phyloP scores from a whole-genome alignment of 2,888 invertebrate species.

The Troides oblongomaculatus region DNA sequence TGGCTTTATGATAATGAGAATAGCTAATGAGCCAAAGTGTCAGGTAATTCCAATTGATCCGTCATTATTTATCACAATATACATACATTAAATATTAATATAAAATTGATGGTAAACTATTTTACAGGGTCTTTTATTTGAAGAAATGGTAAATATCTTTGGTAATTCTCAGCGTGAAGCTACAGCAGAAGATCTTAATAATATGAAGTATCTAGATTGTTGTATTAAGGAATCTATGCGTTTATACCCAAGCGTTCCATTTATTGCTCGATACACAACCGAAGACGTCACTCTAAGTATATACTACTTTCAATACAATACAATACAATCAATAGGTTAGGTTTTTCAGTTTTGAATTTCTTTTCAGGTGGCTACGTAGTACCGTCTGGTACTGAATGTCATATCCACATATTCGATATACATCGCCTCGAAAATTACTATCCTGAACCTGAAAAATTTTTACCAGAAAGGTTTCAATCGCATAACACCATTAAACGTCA shows the following conservation, averaged over 20 bases:
- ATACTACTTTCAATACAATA: constrained; percentile 16
- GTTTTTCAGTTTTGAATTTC: neutral
- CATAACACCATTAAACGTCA: constrained; percentile 76
- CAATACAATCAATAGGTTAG: neutral
- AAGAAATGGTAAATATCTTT: constrained; percentile 21
- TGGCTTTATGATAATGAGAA: constrained; percentile 57
- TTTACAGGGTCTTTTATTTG: constrained; percentile 12
- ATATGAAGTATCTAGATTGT: constrained; percentile 83
- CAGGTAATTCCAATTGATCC: constrained; percentile 44
- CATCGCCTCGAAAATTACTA: constrained; percentile 82
- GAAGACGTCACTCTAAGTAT: constrained; percentile 79
- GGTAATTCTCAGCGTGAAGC: constrained; percentile 80
- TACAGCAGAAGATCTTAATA: constrained; percentile 75
- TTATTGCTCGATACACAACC: constrained; percentile 76
- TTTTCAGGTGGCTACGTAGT: constrained; percentile 64
- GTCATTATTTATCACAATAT: neutral
- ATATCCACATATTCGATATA: constrained; percentile 78
- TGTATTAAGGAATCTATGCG: constrained; percentile 84
- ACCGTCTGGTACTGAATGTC: constrained; percentile 66
- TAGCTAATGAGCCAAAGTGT: constrained; percentile 62
- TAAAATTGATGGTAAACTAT: neutral
- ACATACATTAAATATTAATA: neutral
- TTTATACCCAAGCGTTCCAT: constrained; percentile 83
- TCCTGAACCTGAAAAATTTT: constrained; percentile 83
- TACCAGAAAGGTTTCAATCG: constrained; percentile 85